Percentiles rank a stretch among this genome's conserved stretches.
Conservation (phyloP, 2,113 vertebrate genomes). For the Oriolus oriolus region DNA sequence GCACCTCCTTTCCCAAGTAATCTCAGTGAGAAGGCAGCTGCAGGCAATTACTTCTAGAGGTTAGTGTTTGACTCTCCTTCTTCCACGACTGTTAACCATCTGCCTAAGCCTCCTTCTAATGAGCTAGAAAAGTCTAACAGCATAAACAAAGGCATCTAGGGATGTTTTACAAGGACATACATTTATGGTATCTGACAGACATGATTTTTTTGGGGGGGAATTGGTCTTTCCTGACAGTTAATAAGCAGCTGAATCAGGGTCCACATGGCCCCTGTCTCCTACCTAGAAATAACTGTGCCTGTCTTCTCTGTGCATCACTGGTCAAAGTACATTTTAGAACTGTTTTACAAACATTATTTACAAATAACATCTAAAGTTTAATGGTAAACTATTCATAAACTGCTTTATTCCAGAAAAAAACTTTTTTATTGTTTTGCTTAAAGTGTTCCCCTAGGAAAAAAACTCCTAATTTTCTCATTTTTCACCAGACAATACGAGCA, state of each 20-base stretch:
- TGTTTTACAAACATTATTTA: background rate
- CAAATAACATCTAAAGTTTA: background rate
- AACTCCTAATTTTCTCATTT: background rate
- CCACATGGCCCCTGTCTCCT: fast-evolving
- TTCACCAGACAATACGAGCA: background rate
- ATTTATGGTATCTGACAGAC: background rate
- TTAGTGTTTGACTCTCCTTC: background rate
- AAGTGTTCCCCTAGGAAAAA: background rate
- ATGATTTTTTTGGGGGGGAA: background rate
- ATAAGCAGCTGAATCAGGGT: background rate
- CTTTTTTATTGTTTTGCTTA: background rate
- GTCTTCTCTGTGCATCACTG: background rate
- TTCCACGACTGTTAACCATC: background rate
- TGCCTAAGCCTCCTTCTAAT: background rate
- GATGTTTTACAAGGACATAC: background rate
- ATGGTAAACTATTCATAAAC: background rate
- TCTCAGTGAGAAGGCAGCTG: background rate
- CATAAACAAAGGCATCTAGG: background rate
- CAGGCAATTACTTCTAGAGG: background rate
- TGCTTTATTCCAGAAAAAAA: background rate
- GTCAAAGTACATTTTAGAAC: background rate
- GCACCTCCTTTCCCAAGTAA: background rate
- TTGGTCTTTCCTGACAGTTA: background rate
- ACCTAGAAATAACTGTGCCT: background rate
- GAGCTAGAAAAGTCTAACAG: background rate